Conservation (phyloP, 2,888 invertebrate species). For the Acheta domesticus region DNA sequence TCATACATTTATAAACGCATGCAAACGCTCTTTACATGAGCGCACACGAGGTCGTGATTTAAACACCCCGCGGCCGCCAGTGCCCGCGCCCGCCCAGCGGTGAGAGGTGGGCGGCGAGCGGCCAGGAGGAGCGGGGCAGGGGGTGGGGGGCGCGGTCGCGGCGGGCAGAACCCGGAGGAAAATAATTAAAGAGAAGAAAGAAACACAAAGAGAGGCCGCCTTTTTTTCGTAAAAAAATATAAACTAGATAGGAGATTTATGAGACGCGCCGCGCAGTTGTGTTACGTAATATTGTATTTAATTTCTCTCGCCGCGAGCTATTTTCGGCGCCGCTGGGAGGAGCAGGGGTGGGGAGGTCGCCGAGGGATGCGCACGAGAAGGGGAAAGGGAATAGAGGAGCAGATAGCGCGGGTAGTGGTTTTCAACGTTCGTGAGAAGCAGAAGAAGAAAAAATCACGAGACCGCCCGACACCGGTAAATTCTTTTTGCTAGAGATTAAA, state of each 20-base stretch:
- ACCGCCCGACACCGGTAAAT: no score
- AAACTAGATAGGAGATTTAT: not conserved
- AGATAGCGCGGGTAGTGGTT: not conserved
- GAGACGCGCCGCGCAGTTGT: not conserved
- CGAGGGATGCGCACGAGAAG: not conserved
- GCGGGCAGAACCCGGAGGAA: not conserved
- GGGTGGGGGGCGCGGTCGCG: not conserved
- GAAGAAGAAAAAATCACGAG: no score
- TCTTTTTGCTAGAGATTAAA: no score
- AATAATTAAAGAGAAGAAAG: not conserved
- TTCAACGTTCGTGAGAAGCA: not conserved
- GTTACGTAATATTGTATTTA: conserved; percentile 9
- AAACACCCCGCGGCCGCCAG: no score
- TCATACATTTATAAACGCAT: no score
- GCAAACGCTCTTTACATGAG: no score
- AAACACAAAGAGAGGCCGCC: not conserved
- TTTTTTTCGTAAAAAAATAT: conserved; percentile 2
- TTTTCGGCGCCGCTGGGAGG: not conserved
- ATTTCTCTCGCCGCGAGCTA: not conserved
- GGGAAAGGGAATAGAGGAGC: not conserved
- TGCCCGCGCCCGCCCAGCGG: no score
- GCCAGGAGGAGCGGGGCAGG: not conserved
- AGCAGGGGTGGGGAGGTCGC: not conserved
- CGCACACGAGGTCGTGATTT: no score
- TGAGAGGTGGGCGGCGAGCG: not conserved